Evolutionary conservation across 2,888 invertebrate species (phyloP).

Genomic region (Synanthedon myopaeformis): DNA sequence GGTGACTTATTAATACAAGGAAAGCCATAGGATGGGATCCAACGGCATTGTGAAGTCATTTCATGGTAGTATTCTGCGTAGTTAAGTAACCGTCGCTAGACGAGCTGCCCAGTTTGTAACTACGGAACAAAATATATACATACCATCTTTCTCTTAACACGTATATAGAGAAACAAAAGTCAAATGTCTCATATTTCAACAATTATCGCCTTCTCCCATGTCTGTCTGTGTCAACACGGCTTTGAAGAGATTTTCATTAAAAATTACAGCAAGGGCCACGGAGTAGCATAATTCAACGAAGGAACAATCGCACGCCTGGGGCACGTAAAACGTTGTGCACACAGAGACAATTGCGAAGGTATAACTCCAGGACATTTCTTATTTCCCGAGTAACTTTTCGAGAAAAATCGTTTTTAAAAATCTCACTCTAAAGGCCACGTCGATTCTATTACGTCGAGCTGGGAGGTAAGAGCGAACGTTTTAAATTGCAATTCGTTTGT

Average conservation of each 20-base stretch:
- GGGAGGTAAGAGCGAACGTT: not conserved
- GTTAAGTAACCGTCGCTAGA: too few relatives aligned
- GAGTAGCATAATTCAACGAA: constrained; percentile 14
- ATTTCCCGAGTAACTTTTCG: constrained; percentile 8
- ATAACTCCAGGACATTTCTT: constrained; percentile 24
- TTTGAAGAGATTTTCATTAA: constrained; percentile 19
- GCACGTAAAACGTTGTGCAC: constrained; percentile 18
- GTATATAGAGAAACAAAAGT: too few relatives aligned
- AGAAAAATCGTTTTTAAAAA: not conserved
- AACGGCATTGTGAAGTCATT: too few relatives aligned
- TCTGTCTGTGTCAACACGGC: constrained; percentile 1
- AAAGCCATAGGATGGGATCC: too few relatives aligned
- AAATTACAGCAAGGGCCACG: constrained; percentile 18
- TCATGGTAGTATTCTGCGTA: too few relatives aligned
- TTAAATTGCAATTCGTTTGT: not conserved
- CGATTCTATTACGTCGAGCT: not conserved
- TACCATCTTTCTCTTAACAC: too few relatives aligned
- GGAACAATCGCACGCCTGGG: constrained; percentile 26
- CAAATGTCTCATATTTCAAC: constrained; percentile 1
- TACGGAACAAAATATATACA: too few relatives aligned
- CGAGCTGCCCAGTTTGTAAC: too few relatives aligned
- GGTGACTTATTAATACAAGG: too few relatives aligned
- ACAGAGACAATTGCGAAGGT: constrained; percentile 17
- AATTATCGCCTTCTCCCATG: constrained; percentile 8
- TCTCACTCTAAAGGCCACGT: not conserved